Conservation (phyloP, 1,140 invertebrate genomes). For the Bombus waltoni region DNA sequence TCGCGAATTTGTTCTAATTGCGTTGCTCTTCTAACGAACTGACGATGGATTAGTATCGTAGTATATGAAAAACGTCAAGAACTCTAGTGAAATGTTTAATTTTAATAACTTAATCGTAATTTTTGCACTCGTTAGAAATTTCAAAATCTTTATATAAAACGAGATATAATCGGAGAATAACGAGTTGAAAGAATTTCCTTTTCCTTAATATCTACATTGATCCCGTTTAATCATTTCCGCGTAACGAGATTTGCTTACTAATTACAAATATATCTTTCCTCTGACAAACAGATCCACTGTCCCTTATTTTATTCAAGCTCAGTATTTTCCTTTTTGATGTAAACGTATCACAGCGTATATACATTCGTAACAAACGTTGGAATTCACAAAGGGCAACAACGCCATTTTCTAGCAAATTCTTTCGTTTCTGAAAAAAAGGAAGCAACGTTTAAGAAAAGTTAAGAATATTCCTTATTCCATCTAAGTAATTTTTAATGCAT, state of each 20-base stretch:
- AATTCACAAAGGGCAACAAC: neutral
- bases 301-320: neutral
- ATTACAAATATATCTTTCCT: conserved; percentile 2
- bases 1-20: too few relatives aligned
- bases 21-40: too few relatives aligned
- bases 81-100: too few relatives aligned
- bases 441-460: too few relatives aligned
- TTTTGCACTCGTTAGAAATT: too few relatives aligned
- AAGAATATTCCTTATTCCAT: too few relatives aligned
- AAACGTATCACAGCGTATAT: neutral
- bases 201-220: neutral
- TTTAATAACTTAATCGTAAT: too few relatives aligned
- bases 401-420: neutral
- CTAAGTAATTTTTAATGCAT: too few relatives aligned
- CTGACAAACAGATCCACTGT: neutral
- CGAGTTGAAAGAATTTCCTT: neutral
- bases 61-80: too few relatives aligned
- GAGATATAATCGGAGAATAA: neutral
- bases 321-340: neutral
- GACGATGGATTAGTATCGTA: too few relatives aligned
- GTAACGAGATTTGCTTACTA: neutral
- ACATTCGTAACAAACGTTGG: neutral
- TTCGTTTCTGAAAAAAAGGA: neutral
- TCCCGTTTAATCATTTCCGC: neutral
- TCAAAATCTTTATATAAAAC: neutral